Percentiles rank a stretch among this genome's conserved stretches.
These are phyloP conservation scores for Ophioderma brevispina DNA, from an alignment of 35 echinoderm and acorn worm genomes.

Conservation along the genomic window DNA sequence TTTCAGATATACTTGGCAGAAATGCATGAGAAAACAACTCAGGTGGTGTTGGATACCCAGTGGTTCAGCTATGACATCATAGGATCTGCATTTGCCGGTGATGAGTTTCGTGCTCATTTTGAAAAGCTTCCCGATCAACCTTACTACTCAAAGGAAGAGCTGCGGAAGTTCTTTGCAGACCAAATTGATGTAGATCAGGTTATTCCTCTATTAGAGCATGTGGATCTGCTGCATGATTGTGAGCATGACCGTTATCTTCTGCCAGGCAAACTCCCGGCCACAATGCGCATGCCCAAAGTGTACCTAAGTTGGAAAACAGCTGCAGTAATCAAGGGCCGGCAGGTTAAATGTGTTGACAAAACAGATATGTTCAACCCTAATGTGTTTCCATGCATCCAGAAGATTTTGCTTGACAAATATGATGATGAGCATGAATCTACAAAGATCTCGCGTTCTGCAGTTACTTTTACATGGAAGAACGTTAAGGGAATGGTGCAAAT, in stretches of 20 bases:
- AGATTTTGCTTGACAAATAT: neutral
- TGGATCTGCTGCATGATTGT: neutral
- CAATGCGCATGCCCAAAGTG: neutral
- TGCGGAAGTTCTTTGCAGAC: neutral
- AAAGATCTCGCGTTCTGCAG: neutral
- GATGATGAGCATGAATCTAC: neutral
- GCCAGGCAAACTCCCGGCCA: neutral
- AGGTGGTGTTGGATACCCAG: neutral
- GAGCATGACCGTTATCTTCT: neutral
- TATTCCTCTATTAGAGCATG: neutral
- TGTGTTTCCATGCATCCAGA: neutral
- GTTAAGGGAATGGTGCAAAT: neutral
- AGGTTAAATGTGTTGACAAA: neutral
- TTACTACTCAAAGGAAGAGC: neutral
- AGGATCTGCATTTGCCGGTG: neutral
- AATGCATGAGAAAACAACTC: neutral
- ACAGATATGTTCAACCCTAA: neutral
- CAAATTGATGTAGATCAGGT: neutral
- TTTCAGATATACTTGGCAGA: neutral
- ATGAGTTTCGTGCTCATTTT: neutral
- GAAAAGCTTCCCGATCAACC: neutral
- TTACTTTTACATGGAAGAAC: neutral
- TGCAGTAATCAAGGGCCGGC: neutral
- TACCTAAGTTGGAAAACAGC: neutral
- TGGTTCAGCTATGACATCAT: neutral